These are phyloP conservation scores for Lerema accius DNA, from an alignment of 1,140 invertebrate species.

Conservation along the genomic window DNA sequence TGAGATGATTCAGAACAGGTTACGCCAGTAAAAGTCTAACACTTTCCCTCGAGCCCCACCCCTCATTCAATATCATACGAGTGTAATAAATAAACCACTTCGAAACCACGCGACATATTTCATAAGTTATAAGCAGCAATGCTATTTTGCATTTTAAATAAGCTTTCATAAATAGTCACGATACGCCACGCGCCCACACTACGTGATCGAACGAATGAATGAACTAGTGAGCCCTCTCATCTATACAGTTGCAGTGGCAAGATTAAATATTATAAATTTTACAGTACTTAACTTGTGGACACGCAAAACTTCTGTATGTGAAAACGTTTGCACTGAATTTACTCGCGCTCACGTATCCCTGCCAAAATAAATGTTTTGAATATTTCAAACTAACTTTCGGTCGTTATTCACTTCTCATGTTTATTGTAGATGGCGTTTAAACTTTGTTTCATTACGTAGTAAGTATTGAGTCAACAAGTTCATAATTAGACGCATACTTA, in stretches of 20 bases:
- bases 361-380: background rate
- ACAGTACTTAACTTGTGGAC: conserved; percentile 18
- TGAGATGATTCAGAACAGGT: conserved; percentile 21
- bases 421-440: background rate
- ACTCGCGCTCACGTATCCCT: background rate
- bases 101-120: conserved; percentile 20
- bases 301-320: background rate
- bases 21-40: conserved; percentile 12
- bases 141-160: conserved; percentile 27
- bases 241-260: background rate
- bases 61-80: conserved; percentile 21
- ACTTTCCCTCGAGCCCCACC: conserved; percentile 23
- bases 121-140: conserved; percentile 17
- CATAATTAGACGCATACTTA: too few relatives aligned
- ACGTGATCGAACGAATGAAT: conserved; percentile 28
- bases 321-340: conserved; percentile 2
- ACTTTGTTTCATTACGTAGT: background rate
- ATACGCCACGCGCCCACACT: conserved; percentile 14
- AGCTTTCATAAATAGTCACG: conserved; percentile 29
- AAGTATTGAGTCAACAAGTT: too few relatives aligned
- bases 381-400: background rate
- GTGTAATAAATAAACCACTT: conserved; percentile 20
- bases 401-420: background rate
- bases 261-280: conserved; percentile 7
- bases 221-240: conserved; percentile 19